These are phyloP conservation scores for Mycalesis mineus DNA, from an alignment of 2,888 invertebrate genomes.

Conservation along the genomic window DNA sequence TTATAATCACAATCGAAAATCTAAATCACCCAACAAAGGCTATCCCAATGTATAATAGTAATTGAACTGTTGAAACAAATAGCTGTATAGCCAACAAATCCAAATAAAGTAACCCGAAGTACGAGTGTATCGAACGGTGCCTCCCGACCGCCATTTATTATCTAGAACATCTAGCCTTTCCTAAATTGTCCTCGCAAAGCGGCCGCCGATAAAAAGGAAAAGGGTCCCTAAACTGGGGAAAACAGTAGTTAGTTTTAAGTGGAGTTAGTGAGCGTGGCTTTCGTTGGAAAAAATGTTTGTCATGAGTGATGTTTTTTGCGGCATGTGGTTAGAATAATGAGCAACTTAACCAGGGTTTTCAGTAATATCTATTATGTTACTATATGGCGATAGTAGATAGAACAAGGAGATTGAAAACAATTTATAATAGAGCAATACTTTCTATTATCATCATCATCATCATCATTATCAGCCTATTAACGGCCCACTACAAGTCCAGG, in stretches of 20 bases:
- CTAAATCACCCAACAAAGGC: no score
- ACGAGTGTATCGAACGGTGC: not conserved
- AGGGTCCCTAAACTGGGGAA: conserved; percentile 9
- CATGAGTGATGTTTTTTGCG: conserved; percentile 1
- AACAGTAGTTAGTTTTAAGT: conserved; percentile 19
- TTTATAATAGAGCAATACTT: no score
- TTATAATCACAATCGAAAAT: no score
- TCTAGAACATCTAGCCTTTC: conserved; percentile 1
- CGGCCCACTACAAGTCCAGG: no score
- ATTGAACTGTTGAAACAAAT: not conserved
- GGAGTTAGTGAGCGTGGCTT: conserved; percentile 10
- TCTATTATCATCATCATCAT: no score
- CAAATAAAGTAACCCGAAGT: conserved; percentile 8
- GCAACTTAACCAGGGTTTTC: not conserved
- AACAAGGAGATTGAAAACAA: no score
- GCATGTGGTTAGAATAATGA: not conserved
- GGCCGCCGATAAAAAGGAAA: conserved; percentile 11
- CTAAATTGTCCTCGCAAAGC: conserved; percentile 11
- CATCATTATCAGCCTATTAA: no score
- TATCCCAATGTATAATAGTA: not conserved
- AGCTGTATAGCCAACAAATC: not conserved
- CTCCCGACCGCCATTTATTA: conserved; percentile 12
- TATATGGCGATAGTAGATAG: no score
- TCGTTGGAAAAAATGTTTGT: conserved; percentile 2
- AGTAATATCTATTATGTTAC: no score